Evolutionary conservation across 1,140 invertebrate genomes (phyloP).

Genomic region (Drosophila mojavensis): DNA sequence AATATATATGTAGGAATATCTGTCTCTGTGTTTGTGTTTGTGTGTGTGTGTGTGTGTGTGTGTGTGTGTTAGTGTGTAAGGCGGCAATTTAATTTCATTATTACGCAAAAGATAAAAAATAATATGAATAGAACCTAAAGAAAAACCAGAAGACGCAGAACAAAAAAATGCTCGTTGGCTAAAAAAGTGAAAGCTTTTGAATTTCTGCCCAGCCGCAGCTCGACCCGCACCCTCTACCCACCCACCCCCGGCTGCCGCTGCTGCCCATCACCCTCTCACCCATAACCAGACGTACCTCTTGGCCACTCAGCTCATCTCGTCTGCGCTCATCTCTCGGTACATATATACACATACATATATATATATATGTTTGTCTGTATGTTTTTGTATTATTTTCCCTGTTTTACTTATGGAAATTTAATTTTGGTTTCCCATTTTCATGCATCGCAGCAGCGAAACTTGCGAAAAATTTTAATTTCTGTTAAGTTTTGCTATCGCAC

Average conservation of each 20-base stretch:
- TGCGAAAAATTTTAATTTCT: conserved; percentile 10
- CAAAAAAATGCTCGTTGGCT: conserved; percentile 32
- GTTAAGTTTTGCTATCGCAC: background rate
- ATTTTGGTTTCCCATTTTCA: conserved; percentile 50
- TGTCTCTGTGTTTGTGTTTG: background rate
- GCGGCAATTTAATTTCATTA: conserved; percentile 58
- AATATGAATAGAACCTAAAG: conserved; percentile 31
- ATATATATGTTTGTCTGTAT: background rate
- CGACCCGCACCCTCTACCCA: background rate
- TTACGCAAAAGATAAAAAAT: conserved; percentile 50
- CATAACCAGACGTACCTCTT: background rate
- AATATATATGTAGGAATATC: background rate
- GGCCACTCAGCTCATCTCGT: conserved; percentile 14
- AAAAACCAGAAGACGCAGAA: conserved; percentile 13
- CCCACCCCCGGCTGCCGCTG: background rate
- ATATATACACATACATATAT: conserved; percentile 3
- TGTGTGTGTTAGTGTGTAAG: conserved; percentile 27
- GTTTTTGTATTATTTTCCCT: conserved; percentile 7
- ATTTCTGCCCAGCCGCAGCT: conserved; percentile 25
- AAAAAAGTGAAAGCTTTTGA: conserved; percentile 58
- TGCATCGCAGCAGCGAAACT: conserved; percentile 23
- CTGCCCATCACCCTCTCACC: too few relatives aligned
- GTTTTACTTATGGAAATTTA: conserved; percentile 51
- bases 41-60: conserved; percentile 18
- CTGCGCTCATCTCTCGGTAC: background rate